phyloP scores from a whole-genome alignment of 2,113 vertebrate species.

The Callopanchax toddi region DNA sequence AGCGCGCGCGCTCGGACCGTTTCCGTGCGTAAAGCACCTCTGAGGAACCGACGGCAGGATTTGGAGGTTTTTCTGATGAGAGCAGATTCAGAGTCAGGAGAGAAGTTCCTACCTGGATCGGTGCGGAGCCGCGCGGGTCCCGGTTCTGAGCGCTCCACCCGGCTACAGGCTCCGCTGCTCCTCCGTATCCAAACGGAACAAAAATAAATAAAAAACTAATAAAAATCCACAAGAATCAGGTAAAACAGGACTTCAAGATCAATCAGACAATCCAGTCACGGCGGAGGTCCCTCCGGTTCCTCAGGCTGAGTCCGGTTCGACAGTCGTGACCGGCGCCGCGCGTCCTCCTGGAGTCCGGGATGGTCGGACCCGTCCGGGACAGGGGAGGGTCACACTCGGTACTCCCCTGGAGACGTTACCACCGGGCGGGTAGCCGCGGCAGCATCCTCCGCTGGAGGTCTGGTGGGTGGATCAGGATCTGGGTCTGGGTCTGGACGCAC shows the following conservation, averaged over 20 bases:
- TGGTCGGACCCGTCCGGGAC: slow-evolving; percentile 53
- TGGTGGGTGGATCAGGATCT: slow-evolving; percentile 18
- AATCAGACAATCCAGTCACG: slow-evolving; percentile 58
- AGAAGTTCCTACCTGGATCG: slow-evolving; percentile 76
- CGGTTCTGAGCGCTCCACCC: slow-evolving; percentile 71
- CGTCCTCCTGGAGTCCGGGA: slow-evolving; percentile 24
- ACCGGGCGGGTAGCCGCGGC: slow-evolving; percentile 16
- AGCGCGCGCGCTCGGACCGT: slow-evolving; percentile 3
- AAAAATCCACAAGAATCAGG: slow-evolving; percentile 59
- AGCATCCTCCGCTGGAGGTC: slow-evolving; percentile 53
- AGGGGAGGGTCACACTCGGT: slow-evolving; percentile 37
- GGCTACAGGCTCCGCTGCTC: slow-evolving; percentile 63
- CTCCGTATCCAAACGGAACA: slow-evolving; percentile 58
- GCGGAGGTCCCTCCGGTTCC: slow-evolving; percentile 61
- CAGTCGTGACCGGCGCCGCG: slow-evolving; percentile 60
- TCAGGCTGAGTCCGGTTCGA: slow-evolving; percentile 55
- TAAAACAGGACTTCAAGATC: slow-evolving; percentile 6
- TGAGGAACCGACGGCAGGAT: background rate
- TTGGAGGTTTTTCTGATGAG: background rate
- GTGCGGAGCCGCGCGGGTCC: slow-evolving; percentile 62
- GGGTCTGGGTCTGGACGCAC: slow-evolving; percentile 10
- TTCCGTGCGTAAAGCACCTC: slow-evolving; percentile 41
- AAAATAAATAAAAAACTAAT: slow-evolving; percentile 7
- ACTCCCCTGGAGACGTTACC: slow-evolving; percentile 40
- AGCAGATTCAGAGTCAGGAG: background rate